A percentile compares a stretch with the other conserved stretches of the same genome.
Evolutionary conservation across 2,113 vertebrate species (phyloP).

Genomic region (Lagopus leucura): DNA sequence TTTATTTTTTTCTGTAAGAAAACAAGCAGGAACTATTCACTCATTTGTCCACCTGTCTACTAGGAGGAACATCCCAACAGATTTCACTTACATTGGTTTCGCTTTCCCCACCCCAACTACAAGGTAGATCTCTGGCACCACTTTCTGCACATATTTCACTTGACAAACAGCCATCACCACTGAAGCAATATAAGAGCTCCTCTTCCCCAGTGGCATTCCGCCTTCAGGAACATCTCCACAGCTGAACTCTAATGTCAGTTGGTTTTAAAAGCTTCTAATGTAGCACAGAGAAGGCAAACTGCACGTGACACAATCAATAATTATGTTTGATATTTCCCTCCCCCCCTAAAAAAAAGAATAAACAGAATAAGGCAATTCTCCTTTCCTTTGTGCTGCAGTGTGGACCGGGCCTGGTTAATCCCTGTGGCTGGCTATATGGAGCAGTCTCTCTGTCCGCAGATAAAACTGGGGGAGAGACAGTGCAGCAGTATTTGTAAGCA

Average conservation of each 20-base stretch:
- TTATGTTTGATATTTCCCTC: not conserved
- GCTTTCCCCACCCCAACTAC: not conserved
- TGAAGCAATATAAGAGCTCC: not conserved
- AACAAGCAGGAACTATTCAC: constrained; percentile 44
- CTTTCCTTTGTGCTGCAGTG: not conserved
- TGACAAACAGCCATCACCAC: not conserved
- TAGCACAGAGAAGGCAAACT: not conserved
- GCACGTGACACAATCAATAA: not conserved
- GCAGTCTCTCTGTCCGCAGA: not conserved
- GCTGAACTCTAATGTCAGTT: not conserved
- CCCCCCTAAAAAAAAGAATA: not conserved
- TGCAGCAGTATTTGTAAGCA: not conserved
- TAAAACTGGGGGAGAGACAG: not conserved
- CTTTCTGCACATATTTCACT: not conserved
- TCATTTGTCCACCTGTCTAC: constrained; percentile 56
- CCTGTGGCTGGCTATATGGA: fast-evolving
- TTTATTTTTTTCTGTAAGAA: constrained; percentile 1
- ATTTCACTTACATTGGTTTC: not conserved
- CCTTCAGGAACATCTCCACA: not conserved
- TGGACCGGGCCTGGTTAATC: not conserved
- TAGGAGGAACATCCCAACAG: not conserved
- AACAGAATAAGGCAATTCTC: not conserved
- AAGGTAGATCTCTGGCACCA: not conserved
- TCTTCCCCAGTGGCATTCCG: not conserved
- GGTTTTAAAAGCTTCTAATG: not conserved